A percentile compares a stretch with the other conserved stretches of the same genome.
Evolutionary conservation across 2,888 invertebrate genomes (phyloP).

Genomic region (Eupithecia tripunctaria): DNA sequence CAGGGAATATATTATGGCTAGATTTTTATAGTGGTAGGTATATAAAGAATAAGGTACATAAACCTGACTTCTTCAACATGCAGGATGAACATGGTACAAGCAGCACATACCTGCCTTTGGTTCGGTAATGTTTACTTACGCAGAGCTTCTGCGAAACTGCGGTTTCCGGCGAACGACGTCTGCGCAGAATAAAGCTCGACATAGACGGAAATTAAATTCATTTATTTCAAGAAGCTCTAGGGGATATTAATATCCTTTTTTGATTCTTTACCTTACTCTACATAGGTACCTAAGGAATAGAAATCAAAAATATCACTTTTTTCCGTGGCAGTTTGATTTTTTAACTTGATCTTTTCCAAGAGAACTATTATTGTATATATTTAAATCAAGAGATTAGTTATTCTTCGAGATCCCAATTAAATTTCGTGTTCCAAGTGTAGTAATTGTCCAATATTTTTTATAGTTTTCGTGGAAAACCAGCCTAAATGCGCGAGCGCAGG

Average conservation of each 20-base stretch:
- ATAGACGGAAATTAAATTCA: slow-evolving; percentile 11
- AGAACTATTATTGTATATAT: too few species aligned
- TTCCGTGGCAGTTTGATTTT: too few species aligned
- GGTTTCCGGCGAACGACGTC: slow-evolving; percentile 63
- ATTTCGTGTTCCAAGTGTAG: neutral
- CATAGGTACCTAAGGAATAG: too few species aligned
- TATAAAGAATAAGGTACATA: neutral
- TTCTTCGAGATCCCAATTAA: neutral
- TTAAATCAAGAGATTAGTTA: too few species aligned
- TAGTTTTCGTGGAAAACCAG: neutral
- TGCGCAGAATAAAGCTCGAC: slow-evolving; percentile 26
- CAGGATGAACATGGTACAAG: neutral
- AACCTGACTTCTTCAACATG: neutral
- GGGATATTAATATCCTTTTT: too few species aligned
- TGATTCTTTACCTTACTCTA: too few species aligned
- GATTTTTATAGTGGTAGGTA: too few species aligned
- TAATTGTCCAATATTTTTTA: neutral
- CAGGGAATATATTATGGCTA: too few species aligned
- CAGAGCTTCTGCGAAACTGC: slow-evolving; percentile 68
- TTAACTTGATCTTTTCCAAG: too few species aligned
- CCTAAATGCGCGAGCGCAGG: slow-evolving; percentile 28
- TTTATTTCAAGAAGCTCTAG: too few species aligned
- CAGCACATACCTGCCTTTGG: slow-evolving; percentile 47
- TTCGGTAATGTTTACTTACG: slow-evolving; percentile 72
- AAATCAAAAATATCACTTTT: too few species aligned